Conservation (phyloP, 1,140 invertebrate genomes). For the Phymorhynchus buccinoides region DNA sequence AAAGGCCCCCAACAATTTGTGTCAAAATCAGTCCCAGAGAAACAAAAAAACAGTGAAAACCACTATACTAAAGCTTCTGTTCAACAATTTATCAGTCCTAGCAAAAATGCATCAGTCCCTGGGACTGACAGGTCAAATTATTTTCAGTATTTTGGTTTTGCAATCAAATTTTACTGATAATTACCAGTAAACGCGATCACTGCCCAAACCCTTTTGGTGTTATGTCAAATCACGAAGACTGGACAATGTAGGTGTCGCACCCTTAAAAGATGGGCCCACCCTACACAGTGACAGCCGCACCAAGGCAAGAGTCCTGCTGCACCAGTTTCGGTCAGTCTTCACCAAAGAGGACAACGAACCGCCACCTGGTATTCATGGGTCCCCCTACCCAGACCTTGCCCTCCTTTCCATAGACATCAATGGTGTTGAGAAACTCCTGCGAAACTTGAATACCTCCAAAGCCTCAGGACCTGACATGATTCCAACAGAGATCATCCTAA, state of each 20-base stretch:
- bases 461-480: not conserved
- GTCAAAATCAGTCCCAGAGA: too few relatives aligned
- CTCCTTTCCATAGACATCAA: not conserved
- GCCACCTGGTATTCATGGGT: not conserved
- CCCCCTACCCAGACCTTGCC: not conserved
- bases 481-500: not conserved
- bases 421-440: not conserved
- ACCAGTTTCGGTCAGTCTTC: conserved; percentile 48
- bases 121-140: too few relatives aligned
- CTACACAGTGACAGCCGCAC: conserved; percentile 38
- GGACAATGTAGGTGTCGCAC: conserved; percentile 48
- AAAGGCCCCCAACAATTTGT: too few relatives aligned
- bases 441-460: not conserved
- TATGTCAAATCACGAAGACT: conserved; percentile 49
- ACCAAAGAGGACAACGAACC: conserved; percentile 6
- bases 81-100: too few relatives aligned
- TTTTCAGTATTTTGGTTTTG: too few relatives aligned
- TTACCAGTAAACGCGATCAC: too few relatives aligned
- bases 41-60: too few relatives aligned
- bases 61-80: too few relatives aligned
- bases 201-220: conserved; percentile 51
- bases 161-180: too few relatives aligned
- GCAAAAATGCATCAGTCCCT: too few relatives aligned
- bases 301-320: conserved; percentile 44
- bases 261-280: conserved; percentile 39